These are phyloP conservation scores for Drosophila nikananu DNA, from an alignment of 1,140 invertebrate genomes.

Conservation along the genomic window DNA sequence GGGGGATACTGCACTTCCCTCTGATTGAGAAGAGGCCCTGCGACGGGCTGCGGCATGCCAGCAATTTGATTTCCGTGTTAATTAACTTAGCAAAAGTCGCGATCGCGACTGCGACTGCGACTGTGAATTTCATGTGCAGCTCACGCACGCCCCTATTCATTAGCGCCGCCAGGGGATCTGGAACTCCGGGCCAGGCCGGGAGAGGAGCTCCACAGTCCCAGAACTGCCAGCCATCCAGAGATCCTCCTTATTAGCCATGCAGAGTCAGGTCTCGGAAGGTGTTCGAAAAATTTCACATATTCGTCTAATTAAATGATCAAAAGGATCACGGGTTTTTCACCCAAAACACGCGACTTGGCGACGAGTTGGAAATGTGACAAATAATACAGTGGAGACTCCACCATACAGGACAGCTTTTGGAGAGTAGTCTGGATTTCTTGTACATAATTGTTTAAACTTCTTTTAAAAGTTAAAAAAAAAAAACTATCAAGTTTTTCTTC, in stretches of 20 bases:
- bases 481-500: not conserved
- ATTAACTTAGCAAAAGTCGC: slow-evolving; percentile 80
- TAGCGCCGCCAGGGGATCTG: slow-evolving; percentile 58
- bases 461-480: too few relatives aligned
- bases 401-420: not conserved
- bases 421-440: too few relatives aligned
- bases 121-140: slow-evolving; percentile 70
- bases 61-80: slow-evolving; percentile 82
- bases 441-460: not conserved
- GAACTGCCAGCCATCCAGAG: slow-evolving; percentile 8
- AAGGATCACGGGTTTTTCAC: slow-evolving; percentile 78
- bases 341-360: slow-evolving; percentile 26
- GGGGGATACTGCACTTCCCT: slow-evolving; percentile 1
- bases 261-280: slow-evolving; percentile 67
- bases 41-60: slow-evolving; percentile 60
- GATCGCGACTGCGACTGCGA: slow-evolving; percentile 31
- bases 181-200: not conserved
- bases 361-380: slow-evolving; percentile 19
- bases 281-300: slow-evolving; percentile 84
- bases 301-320: slow-evolving; percentile 83
- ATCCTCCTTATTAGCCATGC: slow-evolving; percentile 75
- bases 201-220: not conserved
- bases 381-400: slow-evolving; percentile 4
- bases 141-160: slow-evolving; percentile 82
- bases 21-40: slow-evolving; percentile 7